Percentiles rank a stretch among this genome's conserved stretches.
Conservation (phyloP, 1,140 invertebrate genomes). For the Orchestia grillus region DNA sequence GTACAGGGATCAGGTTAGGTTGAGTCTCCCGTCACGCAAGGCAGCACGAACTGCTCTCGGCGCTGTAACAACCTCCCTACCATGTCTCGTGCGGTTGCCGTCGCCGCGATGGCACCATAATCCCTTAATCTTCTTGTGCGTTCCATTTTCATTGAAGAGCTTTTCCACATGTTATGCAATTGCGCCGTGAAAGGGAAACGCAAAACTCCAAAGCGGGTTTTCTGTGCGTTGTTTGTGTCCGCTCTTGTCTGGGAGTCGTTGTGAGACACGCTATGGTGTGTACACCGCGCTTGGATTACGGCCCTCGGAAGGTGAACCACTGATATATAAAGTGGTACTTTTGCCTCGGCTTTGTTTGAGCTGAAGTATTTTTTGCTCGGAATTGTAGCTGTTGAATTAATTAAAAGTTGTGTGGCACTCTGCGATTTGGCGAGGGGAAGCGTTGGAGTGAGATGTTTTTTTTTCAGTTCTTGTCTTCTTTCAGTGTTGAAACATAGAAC, state of each 20-base stretch:
- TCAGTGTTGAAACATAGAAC: not conserved
- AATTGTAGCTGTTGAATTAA: not conserved
- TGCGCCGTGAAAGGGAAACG: conserved; percentile 18
- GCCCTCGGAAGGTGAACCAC: not conserved
- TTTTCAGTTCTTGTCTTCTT: not conserved
- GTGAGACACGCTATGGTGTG: not conserved
- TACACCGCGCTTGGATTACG: not conserved
- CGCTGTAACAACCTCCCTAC: not conserved
- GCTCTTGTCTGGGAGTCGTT: not conserved
- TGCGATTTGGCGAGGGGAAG: not conserved
- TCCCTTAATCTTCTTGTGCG: not conserved
- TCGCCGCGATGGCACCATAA: not conserved
- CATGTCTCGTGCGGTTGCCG: not conserved
- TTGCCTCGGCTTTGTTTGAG: not conserved
- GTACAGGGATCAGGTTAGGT: not conserved
- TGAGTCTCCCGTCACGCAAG: not conserved
- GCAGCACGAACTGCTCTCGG: not conserved
- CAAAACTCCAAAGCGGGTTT: not conserved
- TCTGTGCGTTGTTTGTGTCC: not conserved
- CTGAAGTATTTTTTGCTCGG: no score
- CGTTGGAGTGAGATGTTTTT: not conserved
- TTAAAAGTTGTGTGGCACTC: not conserved
- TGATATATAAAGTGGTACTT: not conserved
- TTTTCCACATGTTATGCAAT: conserved; percentile 19
- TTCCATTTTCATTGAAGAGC: not conserved